Evolutionary conservation across 2,797 vertebrate species (phyloP).

Genomic region (Poecilia wingei): DNA sequence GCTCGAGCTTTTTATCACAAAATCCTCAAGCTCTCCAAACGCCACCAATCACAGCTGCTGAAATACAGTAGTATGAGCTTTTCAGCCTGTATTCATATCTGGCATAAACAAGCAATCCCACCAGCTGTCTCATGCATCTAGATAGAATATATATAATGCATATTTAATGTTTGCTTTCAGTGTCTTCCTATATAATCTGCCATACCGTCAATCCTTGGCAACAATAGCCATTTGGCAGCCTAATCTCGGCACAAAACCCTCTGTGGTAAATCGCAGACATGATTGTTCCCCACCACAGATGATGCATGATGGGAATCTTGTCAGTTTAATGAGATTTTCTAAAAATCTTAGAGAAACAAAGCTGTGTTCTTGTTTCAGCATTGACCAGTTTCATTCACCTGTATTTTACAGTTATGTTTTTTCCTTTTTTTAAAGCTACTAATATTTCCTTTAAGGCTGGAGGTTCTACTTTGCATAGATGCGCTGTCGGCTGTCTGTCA

Average conservation of each 20-base stretch:
- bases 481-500: not conserved
- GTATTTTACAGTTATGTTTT: not conserved
- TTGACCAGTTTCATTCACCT: not conserved
- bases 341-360: not conserved
- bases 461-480: not conserved
- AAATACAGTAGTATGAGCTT: not conserved
- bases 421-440: not conserved
- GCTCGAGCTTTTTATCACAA: not conserved
- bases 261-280: not conserved
- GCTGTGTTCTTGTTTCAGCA: not conserved
- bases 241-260: not conserved
- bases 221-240: not conserved
- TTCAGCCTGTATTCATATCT: not conserved
- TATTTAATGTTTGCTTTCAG: not conserved
- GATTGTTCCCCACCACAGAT: not conserved
- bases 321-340: not conserved
- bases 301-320: not conserved
- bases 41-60: not conserved
- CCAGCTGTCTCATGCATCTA: not conserved
- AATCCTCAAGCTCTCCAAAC: not conserved
- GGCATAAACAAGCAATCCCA: not conserved
- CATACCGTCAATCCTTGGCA: not conserved
- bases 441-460: not conserved
- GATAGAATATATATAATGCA: not conserved
- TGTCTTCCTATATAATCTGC: not conserved